Evolutionary conservation across 2,113 vertebrate species (phyloP), one percentile per base, ranked within the genome.

Genomic region (Limanda limanda): DNA sequence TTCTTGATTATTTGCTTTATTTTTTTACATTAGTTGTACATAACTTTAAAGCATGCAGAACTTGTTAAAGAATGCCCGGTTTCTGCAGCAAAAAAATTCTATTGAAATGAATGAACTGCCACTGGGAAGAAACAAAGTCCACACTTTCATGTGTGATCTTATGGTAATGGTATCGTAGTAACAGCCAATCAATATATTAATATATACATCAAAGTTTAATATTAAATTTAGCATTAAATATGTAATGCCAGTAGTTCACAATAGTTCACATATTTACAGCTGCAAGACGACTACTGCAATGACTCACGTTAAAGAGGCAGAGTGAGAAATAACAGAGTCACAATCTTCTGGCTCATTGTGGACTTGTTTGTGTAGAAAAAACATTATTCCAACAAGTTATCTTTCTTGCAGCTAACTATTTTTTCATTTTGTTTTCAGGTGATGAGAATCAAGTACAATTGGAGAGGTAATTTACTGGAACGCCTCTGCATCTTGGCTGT

Each of bases 381-480:
- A 69, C 47, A 82, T 48, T 65, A 80, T 54, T 80, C 70, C 56
- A 2, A 8, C 61, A 60, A 10, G 72, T 79, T 56, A 76, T 62
- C 47, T 57, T 74, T 24, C 35, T 47, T 11, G 20, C 35, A 71
- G 57, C 21, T 25, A 1, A 47, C 42, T 48, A 15, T 60, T 74
- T 84, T 62, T 55, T 79, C 40, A 65, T 82, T 81, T 84, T 71
- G 54, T 60, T 40, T 78, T 78, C 48, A 83, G 74, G 79, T 86
- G 81, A 89, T 1, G 27, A 68, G 57, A 81, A 88, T 83, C 66
- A 71, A 71, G 65, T 78, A 82, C 71, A 77, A 85, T 72, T 70
- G 57, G 21, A 86, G 71, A 72, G 69, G 68, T 77, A 72, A 86
- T 85, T 82, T 64, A 64, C 52, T 65, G 62, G 81, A 83, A 68